phyloP scores from a whole-genome alignment of 2,797 vertebrate genomes.

The Leuciscus waleckii region DNA sequence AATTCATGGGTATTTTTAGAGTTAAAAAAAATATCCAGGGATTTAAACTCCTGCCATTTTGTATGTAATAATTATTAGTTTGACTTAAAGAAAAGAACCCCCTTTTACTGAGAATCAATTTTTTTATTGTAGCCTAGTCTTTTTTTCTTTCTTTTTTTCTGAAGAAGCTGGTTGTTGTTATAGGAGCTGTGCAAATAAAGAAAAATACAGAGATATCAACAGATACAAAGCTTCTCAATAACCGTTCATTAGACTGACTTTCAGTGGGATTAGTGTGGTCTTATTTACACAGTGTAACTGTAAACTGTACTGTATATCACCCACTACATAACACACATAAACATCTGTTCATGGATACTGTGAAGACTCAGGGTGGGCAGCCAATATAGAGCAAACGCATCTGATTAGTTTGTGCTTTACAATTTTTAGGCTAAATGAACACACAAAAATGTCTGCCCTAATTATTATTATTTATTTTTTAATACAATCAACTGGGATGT shows the following conservation, averaged over 20 bases:
- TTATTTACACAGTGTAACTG: slow-evolving; percentile 7
- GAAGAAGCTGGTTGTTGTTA: neutral
- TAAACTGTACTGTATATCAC: neutral
- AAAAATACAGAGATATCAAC: neutral
- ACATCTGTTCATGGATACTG: neutral
- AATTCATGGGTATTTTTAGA: neutral
- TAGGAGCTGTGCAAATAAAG: neutral
- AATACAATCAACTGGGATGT: no score
- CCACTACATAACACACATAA: neutral
- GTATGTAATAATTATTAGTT: neutral
- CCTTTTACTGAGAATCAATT: neutral
- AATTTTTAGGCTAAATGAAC: neutral
- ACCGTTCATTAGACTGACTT: slow-evolving; percentile 5
- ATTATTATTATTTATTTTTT: no score
- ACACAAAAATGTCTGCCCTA: no score
- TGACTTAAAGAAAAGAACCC: neutral
- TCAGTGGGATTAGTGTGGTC: neutral
- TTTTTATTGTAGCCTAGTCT: neutral
- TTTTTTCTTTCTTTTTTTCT: neutral
- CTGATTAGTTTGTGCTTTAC: neutral
- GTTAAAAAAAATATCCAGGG: neutral
- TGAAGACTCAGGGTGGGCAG: neutral
- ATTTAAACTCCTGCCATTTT: neutral
- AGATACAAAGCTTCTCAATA: neutral
- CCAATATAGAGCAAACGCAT: neutral